phyloP scores from a whole-genome alignment of 2,888 invertebrate genomes.

The Himalopsyche anomala region DNA sequence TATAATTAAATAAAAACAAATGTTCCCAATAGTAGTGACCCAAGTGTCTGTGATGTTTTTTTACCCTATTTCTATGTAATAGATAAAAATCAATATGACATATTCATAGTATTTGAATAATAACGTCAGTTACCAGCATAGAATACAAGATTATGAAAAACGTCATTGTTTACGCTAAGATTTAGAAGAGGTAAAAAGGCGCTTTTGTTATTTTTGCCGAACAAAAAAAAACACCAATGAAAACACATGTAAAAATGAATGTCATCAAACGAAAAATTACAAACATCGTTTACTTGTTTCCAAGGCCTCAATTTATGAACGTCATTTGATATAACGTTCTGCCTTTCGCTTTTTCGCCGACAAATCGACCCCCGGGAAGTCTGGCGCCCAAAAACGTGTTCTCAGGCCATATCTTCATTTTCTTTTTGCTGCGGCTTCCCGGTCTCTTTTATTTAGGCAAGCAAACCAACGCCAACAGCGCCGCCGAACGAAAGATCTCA shows the following conservation, averaged over 20 bases:
- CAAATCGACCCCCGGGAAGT: constrained; percentile 25
- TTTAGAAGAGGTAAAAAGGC: no score
- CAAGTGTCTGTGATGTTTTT: no score
- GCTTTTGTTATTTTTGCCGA: no score
- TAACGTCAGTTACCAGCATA: no score
- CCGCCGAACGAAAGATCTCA: background rate
- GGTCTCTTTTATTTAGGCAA: constrained; percentile 53
- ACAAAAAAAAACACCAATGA: no score
- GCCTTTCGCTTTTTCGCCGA: constrained; percentile 10
- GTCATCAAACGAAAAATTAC: constrained; percentile 20
- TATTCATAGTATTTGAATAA: no score
- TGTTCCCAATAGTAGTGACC: no score
- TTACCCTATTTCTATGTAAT: no score
- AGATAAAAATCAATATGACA: no score
- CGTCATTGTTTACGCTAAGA: no score
- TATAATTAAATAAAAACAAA: no score
- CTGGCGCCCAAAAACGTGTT: constrained; percentile 25
- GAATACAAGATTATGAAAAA: no score
- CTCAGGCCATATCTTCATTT: constrained; percentile 12
- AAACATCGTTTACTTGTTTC: constrained; percentile 5
- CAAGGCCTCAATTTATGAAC: constrained; percentile 2
- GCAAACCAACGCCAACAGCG: constrained; percentile 27
- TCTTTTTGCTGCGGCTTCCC: constrained; percentile 35
- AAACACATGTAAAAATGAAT: background rate
- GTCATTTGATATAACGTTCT: constrained; percentile 21